A percentile compares a stretch with the other conserved stretches of the same genome.
Conservation (phyloP, 1,140 invertebrate species). For the Bombus waltoni region DNA sequence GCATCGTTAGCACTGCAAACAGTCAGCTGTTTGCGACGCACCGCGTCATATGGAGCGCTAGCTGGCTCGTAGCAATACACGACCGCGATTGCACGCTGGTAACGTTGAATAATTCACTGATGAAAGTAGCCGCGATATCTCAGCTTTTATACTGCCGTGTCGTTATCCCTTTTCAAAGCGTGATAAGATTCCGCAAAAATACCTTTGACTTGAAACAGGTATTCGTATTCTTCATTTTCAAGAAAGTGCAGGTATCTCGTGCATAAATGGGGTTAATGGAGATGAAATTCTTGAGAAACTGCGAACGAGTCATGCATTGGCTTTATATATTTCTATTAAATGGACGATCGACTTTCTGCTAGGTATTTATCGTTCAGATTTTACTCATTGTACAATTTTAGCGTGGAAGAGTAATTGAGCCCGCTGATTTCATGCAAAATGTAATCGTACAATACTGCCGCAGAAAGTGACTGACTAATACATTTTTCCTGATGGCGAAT, state of each 20-base stretch:
- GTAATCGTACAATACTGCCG: no score
- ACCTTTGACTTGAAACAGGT: background rate
- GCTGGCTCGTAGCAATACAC: conserved; percentile 20
- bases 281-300: background rate
- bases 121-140: conserved; percentile 39
- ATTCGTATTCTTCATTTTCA: background rate
- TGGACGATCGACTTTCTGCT: background rate
- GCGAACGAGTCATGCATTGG: no score
- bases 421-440: no score
- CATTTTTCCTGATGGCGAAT: no score
- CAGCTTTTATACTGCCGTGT: conserved; percentile 22
- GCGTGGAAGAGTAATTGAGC: no score
- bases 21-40: conserved; percentile 49
- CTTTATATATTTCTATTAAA: background rate
- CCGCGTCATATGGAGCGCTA: conserved; percentile 45
- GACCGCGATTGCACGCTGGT: background rate
- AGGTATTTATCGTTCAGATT: background rate
- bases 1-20: conserved; percentile 48
- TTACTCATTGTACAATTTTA: no score
- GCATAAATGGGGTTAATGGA: no score
- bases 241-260: no score
- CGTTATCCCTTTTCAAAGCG: conserved; percentile 4
- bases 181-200: background rate
- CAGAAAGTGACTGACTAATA: no score
- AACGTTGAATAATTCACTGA: conserved; percentile 50